Base-by-base conservation (phyloP, 2,888 invertebrate species). In the Antitype chi region DNA sequence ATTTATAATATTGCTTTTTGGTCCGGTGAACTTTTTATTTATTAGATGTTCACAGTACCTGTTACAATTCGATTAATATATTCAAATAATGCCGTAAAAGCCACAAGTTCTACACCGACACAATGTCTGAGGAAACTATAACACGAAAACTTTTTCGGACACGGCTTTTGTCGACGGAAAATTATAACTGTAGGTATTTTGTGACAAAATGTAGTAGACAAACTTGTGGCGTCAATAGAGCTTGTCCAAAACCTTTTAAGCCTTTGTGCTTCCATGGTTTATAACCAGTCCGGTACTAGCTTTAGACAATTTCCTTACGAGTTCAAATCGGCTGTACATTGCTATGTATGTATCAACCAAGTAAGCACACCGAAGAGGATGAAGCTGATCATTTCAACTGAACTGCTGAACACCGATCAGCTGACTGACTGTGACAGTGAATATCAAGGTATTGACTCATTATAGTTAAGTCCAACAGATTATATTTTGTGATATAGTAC, bases 1-100 rank as follows among this genome's bases (percentile, higher is more conserved):
- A 78, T 78, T 47, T 80, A 20, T 49, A 70, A n/a, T 38, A 80
- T 43, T 59, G n/a, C 20, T 13, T 79, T 78, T 38, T 49, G 8
- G 15, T 79, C n/a, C 3, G n/a, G 23, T 52, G 20, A 79, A 49
- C 28, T n/a, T 70, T 32, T 25, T 13, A 20, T 53, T 13, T 23
- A 72, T 0, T 20, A 77, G 6, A 49, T 38, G 28, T 23, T n/a
- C 15, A 23, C 25, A 47, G 47, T 49, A 52, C 17, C n/a, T 32
- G 47, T 47, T 43, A 13, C 32, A 17, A 59, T 59, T 70, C 43
- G 43, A 59, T 25, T 59, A 23, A 70, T 43, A 11, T 52, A 70
- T 52, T 59, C 20, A 80, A n/a, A 52, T 20, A 57, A 20, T 17
- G n/a, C 28, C 57, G 20, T 52, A n/a, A 59, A 59, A 43, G 25